Evolutionary conservation across 2,888 invertebrate genomes (phyloP), one percentile per base, ranked within the genome.

Genomic region (Syritta pipiens): DNA sequence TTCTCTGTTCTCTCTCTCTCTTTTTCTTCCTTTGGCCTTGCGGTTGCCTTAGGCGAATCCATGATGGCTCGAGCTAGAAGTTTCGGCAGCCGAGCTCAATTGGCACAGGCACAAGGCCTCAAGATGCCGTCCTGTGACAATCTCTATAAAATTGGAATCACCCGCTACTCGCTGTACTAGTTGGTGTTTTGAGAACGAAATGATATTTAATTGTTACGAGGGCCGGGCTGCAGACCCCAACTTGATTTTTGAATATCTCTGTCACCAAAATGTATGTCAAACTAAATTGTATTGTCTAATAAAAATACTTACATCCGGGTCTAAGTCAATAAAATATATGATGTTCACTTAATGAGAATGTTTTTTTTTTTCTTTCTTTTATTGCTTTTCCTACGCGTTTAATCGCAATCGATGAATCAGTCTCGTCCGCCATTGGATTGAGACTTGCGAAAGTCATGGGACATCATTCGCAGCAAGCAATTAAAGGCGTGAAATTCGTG

Each of bases 41-140:
- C 19, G 24, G 10, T 9, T 49, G n/a, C 17, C 89, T 89, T 88
- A 93, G 93, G 92, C 85, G 98, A 98, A 87, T 94, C 95, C 81
- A 93, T 97, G 93, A 91, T 97, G 85, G 97, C 97, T 96, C 94
- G 97, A 89, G 98, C 98, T 26, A 91, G 95, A 72, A 96, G 95
- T 90, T 96, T 96, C 86, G 96, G 96, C n/a, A 97, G 97, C 89
- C 91, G 92, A 65, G 92, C 93, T 9, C 91, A 97, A 86, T 94
- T 93, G 86, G 91, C 93, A 62, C 93, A 94, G 86, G 97, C 97
- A 22, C 94, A 94, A 88, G 93, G 93, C 74, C 92, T 97, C 84
- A 93, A 95, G 83, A 93, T 93, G 84, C 95, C 95, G 7, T 93
- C 94, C 65, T 95, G 97, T 89, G 94, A 95, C 85, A 92, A 93